Evolutionary conservation across 2,797 vertebrate genomes (phyloP).

Genomic region (Sebastes vulpes): DNA sequence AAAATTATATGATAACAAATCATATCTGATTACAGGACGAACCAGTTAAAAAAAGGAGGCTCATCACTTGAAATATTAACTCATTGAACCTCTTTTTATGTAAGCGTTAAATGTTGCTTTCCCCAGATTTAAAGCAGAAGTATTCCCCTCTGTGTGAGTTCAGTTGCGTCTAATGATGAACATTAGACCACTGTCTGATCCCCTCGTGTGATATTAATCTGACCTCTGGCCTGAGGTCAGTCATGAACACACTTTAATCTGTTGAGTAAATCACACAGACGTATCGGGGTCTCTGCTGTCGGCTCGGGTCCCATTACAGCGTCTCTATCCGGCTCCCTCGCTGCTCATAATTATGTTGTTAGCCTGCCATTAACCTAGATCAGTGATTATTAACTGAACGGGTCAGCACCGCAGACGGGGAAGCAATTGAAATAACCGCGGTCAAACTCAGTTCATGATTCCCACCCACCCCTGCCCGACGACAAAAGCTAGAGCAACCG

Average conservation of each 20-base stretch:
- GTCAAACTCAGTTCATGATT: slow-evolving; percentile 21
- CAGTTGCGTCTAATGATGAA: slow-evolving; percentile 12
- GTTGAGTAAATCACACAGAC: slow-evolving; percentile 34
- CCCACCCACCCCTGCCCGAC: too few species aligned
- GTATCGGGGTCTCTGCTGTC: slow-evolving; percentile 18
- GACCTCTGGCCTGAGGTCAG: slow-evolving; percentile 4
- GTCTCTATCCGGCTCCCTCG: slow-evolving; percentile 33
- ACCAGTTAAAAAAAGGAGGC: neutral
- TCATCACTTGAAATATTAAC: neutral
- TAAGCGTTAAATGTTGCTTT: neutral
- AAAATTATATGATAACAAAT: neutral
- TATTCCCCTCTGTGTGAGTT: neutral
- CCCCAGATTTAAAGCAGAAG: neutral
- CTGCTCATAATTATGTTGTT: slow-evolving; percentile 62
- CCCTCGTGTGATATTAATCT: slow-evolving; percentile 3
- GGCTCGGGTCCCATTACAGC: slow-evolving; percentile 10
- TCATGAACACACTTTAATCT: slow-evolving; percentile 12
- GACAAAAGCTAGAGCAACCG: neutral
- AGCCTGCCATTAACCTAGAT: slow-evolving; percentile 44
- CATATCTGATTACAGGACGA: neutral
- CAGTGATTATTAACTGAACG: slow-evolving; percentile 29
- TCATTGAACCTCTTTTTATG: neutral
- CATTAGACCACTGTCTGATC: slow-evolving; percentile 25
- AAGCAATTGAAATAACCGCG: slow-evolving; percentile 4
- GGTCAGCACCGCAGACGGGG: slow-evolving; percentile 20